These are phyloP conservation scores for Napeogenes inachia DNA, from an alignment of 2,888 invertebrate species.

Conservation along the genomic window DNA sequence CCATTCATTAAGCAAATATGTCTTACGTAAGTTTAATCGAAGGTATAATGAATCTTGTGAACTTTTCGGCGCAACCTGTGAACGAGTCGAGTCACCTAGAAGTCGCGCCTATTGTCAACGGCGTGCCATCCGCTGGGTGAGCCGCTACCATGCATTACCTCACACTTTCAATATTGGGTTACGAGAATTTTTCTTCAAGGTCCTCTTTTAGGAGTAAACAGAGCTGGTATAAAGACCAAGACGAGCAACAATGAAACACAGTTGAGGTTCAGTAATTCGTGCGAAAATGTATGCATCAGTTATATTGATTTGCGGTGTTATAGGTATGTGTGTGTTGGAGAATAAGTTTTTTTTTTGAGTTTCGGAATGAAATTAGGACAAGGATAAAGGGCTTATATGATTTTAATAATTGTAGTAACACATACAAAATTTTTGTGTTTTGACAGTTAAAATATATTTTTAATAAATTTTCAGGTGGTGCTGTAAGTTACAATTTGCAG, in stretches of 20 bases:
- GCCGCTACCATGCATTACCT: slow-evolving; percentile 66
- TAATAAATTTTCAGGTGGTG: slow-evolving; percentile 48
- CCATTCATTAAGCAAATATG: too few relatives aligned
- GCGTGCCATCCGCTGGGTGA: slow-evolving; percentile 64
- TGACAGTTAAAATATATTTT: neutral
- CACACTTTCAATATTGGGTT: slow-evolving; percentile 76
- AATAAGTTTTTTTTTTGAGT: neutral
- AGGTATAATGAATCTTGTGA: slow-evolving; percentile 5
- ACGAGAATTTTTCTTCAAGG: slow-evolving; percentile 77
- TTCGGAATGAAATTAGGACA: too few relatives aligned
- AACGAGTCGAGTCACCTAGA: slow-evolving; percentile 70
- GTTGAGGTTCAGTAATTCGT: slow-evolving; percentile 59
- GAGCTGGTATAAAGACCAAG: slow-evolving; percentile 72
- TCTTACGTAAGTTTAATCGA: neutral
- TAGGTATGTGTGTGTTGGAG: slow-evolving; percentile 57
- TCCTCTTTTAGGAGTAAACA: slow-evolving; percentile 72
- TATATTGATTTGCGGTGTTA: slow-evolving; percentile 56
- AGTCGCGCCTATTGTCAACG: slow-evolving; percentile 73
- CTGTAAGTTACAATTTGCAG: slow-evolving; percentile 57
- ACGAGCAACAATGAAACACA: slow-evolving; percentile 64
- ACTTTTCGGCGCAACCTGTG: slow-evolving; percentile 61
- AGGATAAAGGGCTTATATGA: too few relatives aligned
- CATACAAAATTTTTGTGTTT: neutral
- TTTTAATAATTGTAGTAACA: neutral
- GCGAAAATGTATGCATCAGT: slow-evolving; percentile 63